Evolutionary conservation across 2,888 invertebrate genomes (phyloP).

Genomic region (Zhuqinia jingwanae): DNA sequence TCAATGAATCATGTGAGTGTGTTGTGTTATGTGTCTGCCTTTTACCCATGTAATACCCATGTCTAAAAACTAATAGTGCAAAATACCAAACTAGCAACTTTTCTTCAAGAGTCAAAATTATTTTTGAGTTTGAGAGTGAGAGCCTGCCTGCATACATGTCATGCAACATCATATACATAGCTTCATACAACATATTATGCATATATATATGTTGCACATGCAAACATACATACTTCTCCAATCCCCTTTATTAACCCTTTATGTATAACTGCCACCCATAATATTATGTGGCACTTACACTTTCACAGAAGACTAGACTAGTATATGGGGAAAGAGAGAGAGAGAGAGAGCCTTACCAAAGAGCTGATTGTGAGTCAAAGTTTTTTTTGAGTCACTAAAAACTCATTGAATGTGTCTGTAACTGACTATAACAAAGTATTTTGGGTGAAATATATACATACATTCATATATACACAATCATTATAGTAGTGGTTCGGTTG

Average conservation of each 20-base stretch:
- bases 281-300: background rate
- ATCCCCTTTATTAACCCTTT: slow-evolving; percentile 19
- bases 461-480: no score
- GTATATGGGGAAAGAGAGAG: no score
- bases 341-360: background rate
- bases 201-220: no score
- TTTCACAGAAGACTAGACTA: no score
- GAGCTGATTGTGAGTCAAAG: background rate
- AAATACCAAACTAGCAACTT: slow-evolving; percentile 7
- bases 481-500: no score
- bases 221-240: no score
- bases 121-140: background rate
- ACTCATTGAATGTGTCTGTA: background rate
- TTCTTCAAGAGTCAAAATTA: slow-evolving; percentile 11
- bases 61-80: background rate
- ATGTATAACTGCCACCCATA: background rate
- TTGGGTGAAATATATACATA: no score
- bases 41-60: background rate
- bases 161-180: background rate
- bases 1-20: slow-evolving; percentile 65
- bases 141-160: slow-evolving; percentile 3
- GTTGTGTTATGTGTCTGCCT: background rate
- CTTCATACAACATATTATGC: slow-evolving; percentile 5
- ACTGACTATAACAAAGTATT: background rate
- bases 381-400: slow-evolving; percentile 25